A percentile compares a stretch with the other conserved stretches of the same genome.
These are phyloP conservation scores for Trachelipus rathkii DNA, from an alignment of 1,140 invertebrate genomes.

Conservation along the genomic window DNA sequence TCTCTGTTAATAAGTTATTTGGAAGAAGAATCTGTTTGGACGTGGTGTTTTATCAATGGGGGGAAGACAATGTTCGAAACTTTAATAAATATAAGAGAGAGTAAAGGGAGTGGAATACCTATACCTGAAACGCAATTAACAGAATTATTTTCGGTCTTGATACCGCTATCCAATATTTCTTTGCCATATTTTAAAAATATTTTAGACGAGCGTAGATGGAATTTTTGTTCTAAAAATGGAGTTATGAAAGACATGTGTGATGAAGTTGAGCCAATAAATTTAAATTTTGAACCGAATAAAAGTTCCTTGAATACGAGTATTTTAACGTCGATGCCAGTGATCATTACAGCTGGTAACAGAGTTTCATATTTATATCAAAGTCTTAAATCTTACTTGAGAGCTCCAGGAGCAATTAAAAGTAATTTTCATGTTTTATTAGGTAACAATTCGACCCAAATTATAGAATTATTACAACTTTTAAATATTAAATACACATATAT, in stretches of 20 bases:
- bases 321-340: slow-evolving; percentile 4
- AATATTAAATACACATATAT: slow-evolving; percentile 17
- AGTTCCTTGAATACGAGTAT: not conserved
- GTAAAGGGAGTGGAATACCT: no score
- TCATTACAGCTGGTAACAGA: slow-evolving; percentile 23
- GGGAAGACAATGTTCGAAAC: no score
- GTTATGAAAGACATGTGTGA: slow-evolving; percentile 21
- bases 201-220: slow-evolving; percentile 11
- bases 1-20: no score
- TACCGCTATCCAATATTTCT: not conserved
- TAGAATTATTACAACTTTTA: slow-evolving; percentile 16
- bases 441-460: not conserved
- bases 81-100: no score
- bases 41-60: no score
- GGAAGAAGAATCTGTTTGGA: no score
- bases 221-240: not conserved
- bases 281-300: not conserved
- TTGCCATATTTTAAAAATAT: not conserved
- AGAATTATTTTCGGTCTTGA: not conserved
- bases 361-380: slow-evolving; percentile 21
- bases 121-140: no score
- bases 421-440: slow-evolving; percentile 23
- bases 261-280: not conserved
- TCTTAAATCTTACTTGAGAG: slow-evolving; percentile 9
- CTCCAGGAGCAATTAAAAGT: slow-evolving; percentile 8